These are phyloP conservation scores for Diadema setosum DNA, from an alignment of 35 echinoderm and acorn worm species.

Conservation along the genomic window DNA sequence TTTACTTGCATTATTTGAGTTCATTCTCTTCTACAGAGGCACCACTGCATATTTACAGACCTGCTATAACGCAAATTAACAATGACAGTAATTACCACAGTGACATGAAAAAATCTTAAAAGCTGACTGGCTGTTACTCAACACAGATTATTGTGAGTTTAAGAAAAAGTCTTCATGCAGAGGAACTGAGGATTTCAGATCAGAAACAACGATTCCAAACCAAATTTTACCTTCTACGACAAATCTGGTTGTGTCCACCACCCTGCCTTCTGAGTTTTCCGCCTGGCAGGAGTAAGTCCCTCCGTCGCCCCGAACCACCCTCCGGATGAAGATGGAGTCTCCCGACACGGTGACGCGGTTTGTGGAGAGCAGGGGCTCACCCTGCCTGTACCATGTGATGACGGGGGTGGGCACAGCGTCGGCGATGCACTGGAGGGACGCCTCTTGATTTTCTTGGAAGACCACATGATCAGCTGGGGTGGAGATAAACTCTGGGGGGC, in stretches of 20 bases:
- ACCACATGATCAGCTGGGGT: constrained; percentile 48
- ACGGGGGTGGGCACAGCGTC: constrained; percentile 55
- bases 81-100: no score
- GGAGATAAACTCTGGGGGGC: constrained; percentile 65
- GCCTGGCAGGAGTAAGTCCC: constrained; percentile 73
- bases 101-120: no score
- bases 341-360: constrained; percentile 29
- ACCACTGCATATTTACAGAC: no score
- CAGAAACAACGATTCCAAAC: no score
- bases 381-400: constrained; percentile 65
- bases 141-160: no score
- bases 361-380: background rate
- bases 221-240: constrained; percentile 59
- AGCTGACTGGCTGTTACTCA: no score
- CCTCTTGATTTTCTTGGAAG: constrained; percentile 23
- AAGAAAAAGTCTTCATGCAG: no score
- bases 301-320: constrained; percentile 43
- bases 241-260: constrained; percentile 43
- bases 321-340: constrained; percentile 46
- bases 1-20: no score
- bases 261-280: constrained; percentile 57
- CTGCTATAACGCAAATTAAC: no score
- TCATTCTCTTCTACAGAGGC: no score
- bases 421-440: constrained; percentile 49
- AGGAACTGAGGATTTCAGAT: no score